Base-by-base conservation (phyloP, 2,113 vertebrate species). In the Pica pica region DNA sequence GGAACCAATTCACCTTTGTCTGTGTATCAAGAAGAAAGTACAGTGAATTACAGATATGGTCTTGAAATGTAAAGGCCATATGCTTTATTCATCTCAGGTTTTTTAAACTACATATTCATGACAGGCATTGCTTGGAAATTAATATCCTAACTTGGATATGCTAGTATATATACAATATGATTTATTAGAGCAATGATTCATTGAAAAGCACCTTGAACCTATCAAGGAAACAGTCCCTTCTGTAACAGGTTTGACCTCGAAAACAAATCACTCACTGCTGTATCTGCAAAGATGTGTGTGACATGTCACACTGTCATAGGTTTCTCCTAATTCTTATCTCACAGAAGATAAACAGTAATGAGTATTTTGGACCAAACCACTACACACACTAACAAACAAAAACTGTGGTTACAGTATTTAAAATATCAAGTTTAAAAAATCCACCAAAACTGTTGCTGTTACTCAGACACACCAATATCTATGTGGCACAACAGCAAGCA, bases 1-100 rank as follows among this genome's bases (percentile, higher is more conserved):
- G 96, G 94, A 98, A 98, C 95, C 97, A 97, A 98, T 97, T 97
- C 97, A 97, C 97, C 96, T 98, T 97, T 97, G 97, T 97, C 96
- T 95, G 92, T 77, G 94, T 91, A 94, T 96, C 87, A 83, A 96
- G 92, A 94, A 60, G 84, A 95, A 97, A 83, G 81, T 96, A 95
- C 69, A 8, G 93, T 89, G 96, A 98, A 97, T 98, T 96, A 95
- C 93, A 97, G 96, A 96, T 87, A 89, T 3, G 18, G 83, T 94
- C 28, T 16, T 41, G 75, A 96, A 93, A 78, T 24, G 37, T 27
- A 46, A 77, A 95, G 59, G 64, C 85, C 30, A 73, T 49, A 81
- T 76, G 53, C 88, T 96, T 61, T 56, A 95, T 97, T 95, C 93
- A 93, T 64, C 92, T 59, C 89, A 93, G 69, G 87, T 61, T 90